phyloP scores from a whole-genome alignment of 2,888 invertebrate species.

The Ferrisia virgata region DNA sequence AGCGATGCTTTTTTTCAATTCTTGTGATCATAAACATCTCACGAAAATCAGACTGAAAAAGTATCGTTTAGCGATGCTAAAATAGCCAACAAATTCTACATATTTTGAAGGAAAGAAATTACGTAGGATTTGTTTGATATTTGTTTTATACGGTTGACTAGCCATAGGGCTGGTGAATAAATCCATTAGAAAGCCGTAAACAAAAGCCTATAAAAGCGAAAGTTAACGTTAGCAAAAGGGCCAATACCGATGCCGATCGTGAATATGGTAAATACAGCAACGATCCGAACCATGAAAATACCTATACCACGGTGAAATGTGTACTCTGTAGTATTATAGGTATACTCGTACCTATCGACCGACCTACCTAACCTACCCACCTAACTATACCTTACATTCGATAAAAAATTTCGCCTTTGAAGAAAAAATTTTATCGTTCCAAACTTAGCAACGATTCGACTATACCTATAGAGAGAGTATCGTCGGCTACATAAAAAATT shows the following conservation, averaged over 20 bases:
- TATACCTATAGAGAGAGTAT: no score
- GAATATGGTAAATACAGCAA: background rate
- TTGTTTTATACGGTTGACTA: constrained; percentile 15
- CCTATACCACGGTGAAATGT: background rate
- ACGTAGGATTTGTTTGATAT: constrained; percentile 6
- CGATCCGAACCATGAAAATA: background rate
- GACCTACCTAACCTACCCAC: no score
- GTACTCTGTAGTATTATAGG: no score
- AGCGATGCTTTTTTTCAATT: no score
- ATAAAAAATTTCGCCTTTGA: background rate
- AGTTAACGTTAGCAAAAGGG: background rate
- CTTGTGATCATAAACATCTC: no score
- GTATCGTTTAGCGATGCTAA: background rate
- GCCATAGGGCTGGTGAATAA: background rate
- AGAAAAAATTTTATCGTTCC: background rate
- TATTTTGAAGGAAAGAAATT: background rate
- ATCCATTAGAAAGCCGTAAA: constrained; percentile 5
- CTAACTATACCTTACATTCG: background rate
- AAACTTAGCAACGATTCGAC: background rate
- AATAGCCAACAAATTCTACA: background rate
- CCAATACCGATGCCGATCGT: background rate
- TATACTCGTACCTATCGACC: no score
- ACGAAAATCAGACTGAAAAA: no score
- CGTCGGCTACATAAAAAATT: constrained; percentile 6
- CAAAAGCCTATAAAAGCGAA: constrained; percentile 2